These are phyloP conservation scores for Sanderia malayensis DNA, from an alignment of 30 jellyfish, hydroid and myxozoan genomes.

Conservation along the genomic window DNA sequence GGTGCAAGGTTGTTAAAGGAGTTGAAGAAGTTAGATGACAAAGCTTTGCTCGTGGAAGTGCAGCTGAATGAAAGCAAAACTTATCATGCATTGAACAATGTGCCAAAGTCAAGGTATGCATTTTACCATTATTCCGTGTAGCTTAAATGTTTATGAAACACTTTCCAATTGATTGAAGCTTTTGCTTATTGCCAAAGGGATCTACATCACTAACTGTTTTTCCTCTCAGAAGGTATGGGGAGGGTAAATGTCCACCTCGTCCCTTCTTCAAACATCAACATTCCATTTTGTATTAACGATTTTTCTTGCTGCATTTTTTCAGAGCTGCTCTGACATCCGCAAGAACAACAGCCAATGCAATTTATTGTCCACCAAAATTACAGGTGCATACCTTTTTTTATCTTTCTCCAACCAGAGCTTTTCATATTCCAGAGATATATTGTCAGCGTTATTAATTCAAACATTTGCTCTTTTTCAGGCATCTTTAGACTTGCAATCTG, in stretches of 20 bases:
- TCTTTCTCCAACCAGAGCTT: too few relatives aligned
- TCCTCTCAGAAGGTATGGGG: too few relatives aligned
- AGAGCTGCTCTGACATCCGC: conserved; percentile 99
- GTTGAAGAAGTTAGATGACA: conserved; percentile 86
- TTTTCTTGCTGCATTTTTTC: too few relatives aligned
- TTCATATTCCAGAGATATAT: neutral
- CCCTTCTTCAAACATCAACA: neutral
- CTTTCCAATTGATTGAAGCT: too few relatives aligned
- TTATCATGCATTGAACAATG: conserved; percentile 81
- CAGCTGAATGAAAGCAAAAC: conserved; percentile 90
- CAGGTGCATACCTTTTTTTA: conserved; percentile 48
- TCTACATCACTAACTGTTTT: too few relatives aligned
- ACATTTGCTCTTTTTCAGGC: conserved; percentile 16
- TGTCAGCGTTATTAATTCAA: conserved; percentile 21
- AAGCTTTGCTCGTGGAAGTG: conserved; percentile 90
- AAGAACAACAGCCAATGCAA: conserved; percentile 95
- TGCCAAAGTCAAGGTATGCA: conserved; percentile 90
- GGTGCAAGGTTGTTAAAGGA: conserved; percentile 82
- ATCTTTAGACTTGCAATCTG: conserved; percentile 54
- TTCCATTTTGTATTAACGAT: too few relatives aligned
- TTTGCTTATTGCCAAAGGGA: too few relatives aligned
- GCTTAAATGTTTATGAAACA: too few relatives aligned
- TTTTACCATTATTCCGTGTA: too few relatives aligned
- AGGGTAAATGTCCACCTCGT: neutral
- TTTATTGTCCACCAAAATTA: conserved; percentile 94